phyloP scores from a whole-genome alignment of 2,797 vertebrate genomes.

The Tragopan temminckii region DNA sequence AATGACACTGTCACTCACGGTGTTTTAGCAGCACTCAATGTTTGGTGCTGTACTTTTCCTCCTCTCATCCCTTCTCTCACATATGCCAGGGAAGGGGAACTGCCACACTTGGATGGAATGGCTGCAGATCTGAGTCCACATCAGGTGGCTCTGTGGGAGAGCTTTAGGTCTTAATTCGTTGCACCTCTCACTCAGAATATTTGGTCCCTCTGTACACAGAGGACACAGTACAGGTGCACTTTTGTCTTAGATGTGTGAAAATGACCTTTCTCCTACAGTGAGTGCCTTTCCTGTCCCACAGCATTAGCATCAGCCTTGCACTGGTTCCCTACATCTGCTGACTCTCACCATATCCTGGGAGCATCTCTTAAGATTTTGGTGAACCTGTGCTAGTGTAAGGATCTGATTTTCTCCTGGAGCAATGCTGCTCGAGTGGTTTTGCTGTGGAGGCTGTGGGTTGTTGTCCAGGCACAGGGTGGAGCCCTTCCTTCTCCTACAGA shows the following conservation, averaged over 20 bases:
- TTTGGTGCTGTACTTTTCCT: conserved; percentile 3
- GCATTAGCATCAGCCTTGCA: neutral
- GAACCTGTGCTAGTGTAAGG: neutral
- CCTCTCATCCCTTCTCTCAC: neutral
- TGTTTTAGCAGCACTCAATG: neutral
- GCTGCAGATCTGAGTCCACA: neutral
- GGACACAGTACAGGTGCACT: neutral
- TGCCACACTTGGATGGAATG: rapidly evolving
- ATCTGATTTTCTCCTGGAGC: neutral
- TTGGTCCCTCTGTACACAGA: neutral
- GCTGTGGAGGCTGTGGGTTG: neutral
- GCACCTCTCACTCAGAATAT: neutral
- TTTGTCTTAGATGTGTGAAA: neutral
- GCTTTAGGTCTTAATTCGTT: neutral
- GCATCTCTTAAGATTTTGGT: neutral
- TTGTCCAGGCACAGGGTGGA: neutral
- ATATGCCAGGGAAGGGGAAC: neutral
- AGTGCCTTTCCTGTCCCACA: neutral
- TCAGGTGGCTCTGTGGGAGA: neutral
- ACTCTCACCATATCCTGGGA: neutral
- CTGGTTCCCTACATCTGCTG: neutral
- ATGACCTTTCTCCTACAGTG: neutral
- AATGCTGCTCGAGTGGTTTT: neutral
- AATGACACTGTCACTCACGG: neutral
- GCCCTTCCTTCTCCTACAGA: neutral